Evolutionary conservation across 2,888 invertebrate species (phyloP), one percentile per base, ranked within the genome.

Genomic region (Melinopterus prodromus): DNA sequence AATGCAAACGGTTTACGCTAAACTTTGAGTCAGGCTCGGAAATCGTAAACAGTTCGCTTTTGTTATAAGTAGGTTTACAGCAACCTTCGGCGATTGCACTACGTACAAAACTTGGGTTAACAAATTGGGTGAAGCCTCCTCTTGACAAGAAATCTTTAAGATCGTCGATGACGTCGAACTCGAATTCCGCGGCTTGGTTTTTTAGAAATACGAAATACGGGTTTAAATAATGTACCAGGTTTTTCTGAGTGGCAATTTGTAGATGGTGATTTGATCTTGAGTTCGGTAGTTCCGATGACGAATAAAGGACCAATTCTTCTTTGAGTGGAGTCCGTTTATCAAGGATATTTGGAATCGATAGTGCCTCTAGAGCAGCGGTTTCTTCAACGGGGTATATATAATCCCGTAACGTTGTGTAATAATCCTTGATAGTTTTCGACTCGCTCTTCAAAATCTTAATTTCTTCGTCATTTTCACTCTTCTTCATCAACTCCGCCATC

Each of bases 101-200:
- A 79, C 94, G 93, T 6, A 92, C 91, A 89, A 97, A 96, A 89
- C 97, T 96, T 0, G 96, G 91, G 87, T 95, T 96, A 0, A 94
- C 93, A 84, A 95, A 93, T 85, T 93, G 93, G 0, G 91, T 87
- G 86, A 92, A 95, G n/a, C 91, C 89, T 12, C 89, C 87, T 0
- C 91, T 88, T 26, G 90, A 88, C 6, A 92, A 85, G 78, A 89
- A 86, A 77, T 90, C 86, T 0, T 89, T 87, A 80, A 92, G 91
- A 85, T 91, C 91, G 87, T 92, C 91, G 84, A 92, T 89, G 14
- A 91, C 87, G 16, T 91, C 91, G 9, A 94, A 88, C 88, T 96
- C 96, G 86, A 95, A 95, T 15, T 93, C 84, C 0, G 95, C 95
- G 0, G 94, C 95, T 81, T 94, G 92, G 16, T 93, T 92, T 86